Conservation (phyloP, 2,888 invertebrate species). For the Metalampra italica region DNA sequence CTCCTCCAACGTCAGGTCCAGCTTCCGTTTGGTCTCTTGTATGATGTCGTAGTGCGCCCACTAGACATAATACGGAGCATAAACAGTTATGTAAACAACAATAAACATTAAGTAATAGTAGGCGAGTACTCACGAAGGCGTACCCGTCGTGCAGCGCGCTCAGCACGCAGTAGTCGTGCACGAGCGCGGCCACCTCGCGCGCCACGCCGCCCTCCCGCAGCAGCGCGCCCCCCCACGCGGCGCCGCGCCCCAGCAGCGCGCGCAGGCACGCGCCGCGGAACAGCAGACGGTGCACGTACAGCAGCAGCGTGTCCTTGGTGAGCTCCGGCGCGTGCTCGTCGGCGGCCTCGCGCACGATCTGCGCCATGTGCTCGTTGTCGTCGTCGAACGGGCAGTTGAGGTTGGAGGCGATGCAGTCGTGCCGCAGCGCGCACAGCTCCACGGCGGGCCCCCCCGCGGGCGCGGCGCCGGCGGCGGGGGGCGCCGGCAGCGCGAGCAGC, state of each 20-base stretch:
- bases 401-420: conserved; percentile 31
- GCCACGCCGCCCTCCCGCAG: conserved; percentile 25
- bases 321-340: conserved; percentile 20
- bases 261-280: conserved; percentile 17
- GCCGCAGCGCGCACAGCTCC: conserved; percentile 30
- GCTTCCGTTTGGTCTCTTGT: conserved; percentile 22
- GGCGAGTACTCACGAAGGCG: conserved; percentile 46
- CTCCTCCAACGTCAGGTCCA: conserved; percentile 26
- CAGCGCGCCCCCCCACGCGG: not conserved
- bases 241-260: not conserved
- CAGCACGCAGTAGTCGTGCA: conserved; percentile 38
- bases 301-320: conserved; percentile 24
- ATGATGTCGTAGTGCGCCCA: conserved; percentile 43
- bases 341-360: not conserved
- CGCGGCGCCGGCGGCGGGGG: conserved; percentile 8
- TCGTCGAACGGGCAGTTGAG: conserved; percentile 45
- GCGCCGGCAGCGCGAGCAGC: conserved; percentile 13
- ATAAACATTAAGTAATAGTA: no score
- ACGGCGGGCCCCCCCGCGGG: conserved; percentile 4
- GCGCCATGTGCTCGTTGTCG: conserved; percentile 24
- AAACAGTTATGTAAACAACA: no score
- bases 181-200: conserved; percentile 24
- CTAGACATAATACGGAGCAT: conserved; percentile 29
- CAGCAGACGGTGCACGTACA: conserved; percentile 34
- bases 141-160: conserved; percentile 43